Evolutionary conservation across 2,888 invertebrate genomes (phyloP).

Genomic region (Lamellibrachia satsuma): DNA sequence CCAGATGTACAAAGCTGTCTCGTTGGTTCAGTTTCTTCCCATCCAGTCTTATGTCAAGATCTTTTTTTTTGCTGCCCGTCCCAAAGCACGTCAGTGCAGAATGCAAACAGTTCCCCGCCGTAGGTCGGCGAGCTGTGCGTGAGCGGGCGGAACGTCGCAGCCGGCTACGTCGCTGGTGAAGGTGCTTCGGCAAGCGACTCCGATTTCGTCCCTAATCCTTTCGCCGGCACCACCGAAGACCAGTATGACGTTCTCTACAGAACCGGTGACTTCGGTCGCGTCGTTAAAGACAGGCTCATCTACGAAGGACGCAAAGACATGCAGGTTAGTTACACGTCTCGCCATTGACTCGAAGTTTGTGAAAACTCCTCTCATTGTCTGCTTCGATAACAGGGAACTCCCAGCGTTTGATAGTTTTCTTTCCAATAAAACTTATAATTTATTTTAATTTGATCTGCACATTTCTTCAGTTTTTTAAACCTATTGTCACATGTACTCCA

Average conservation of each 20-base stretch:
- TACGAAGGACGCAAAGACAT: slow-evolving; percentile 74
- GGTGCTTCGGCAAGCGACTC: not conserved
- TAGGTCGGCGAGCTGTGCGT: slow-evolving; percentile 75
- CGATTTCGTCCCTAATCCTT: slow-evolving; percentile 66
- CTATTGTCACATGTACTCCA: not conserved
- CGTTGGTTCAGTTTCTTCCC: too few species aligned
- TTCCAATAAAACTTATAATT: too few species aligned
- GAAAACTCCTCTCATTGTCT: not conserved
- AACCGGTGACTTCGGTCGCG: slow-evolving; percentile 83
- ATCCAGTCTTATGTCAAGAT: too few species aligned
- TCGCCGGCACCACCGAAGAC: slow-evolving; percentile 71
- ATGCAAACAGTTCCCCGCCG: too few species aligned
- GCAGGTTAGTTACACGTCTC: slow-evolving; percentile 23
- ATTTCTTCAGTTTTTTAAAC: too few species aligned
- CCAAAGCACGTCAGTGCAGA: too few species aligned
- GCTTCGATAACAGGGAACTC: not conserved
- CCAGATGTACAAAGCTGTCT: too few species aligned
- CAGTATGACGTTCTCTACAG: slow-evolving; percentile 74
- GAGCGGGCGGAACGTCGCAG: slow-evolving; percentile 80
- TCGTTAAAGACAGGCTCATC: slow-evolving; percentile 74
- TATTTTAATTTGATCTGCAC: too few species aligned
- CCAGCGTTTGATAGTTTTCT: not conserved
- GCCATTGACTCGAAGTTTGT: not conserved
- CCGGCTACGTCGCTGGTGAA: slow-evolving; percentile 76
- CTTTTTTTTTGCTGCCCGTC: too few species aligned